A percentile compares a stretch with the other conserved stretches of the same genome.
phyloP scores from a whole-genome alignment of 2,888 invertebrate species.

The Serripes groenlandicus region DNA sequence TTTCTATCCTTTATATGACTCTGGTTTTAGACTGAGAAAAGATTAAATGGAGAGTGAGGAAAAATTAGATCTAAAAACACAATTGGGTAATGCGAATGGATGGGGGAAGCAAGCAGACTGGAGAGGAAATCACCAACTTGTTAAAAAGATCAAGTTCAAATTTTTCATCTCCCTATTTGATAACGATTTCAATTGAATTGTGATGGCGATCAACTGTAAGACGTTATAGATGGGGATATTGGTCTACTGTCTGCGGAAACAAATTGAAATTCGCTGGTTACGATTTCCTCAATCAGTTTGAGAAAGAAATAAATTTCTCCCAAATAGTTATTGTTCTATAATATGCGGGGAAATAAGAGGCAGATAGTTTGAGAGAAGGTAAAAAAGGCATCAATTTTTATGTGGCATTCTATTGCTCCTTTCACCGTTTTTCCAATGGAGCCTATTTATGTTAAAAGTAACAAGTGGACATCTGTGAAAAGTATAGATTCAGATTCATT shows the following conservation, averaged over 20 bases:
- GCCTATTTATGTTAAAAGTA: too few species aligned
- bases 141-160: not conserved
- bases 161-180: constrained; percentile 8
- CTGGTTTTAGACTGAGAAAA: too few species aligned
- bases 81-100: too few species aligned
- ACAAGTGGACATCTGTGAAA: too few species aligned
- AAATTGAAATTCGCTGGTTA: constrained; percentile 18
- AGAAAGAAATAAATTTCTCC: constrained; percentile 16
- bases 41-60: too few species aligned
- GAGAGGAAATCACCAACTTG: not conserved
- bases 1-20: too few species aligned
- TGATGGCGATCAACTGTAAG: not conserved
- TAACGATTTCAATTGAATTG: constrained; percentile 11
- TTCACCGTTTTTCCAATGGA: not conserved
- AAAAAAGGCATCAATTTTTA: constrained; percentile 15
- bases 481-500: too few species aligned
- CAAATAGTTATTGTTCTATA: constrained; percentile 15
- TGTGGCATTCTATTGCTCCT: not conserved
- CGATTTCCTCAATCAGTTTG: constrained; percentile 11
- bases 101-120: not conserved
- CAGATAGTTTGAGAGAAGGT: not conserved
- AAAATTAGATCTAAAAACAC: too few species aligned
- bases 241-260: constrained; percentile 12
- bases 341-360: constrained; percentile 12
- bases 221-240: constrained; percentile 15